Base-by-base conservation (phyloP, 2,113 vertebrate species). In the Calypte anna region DNA sequence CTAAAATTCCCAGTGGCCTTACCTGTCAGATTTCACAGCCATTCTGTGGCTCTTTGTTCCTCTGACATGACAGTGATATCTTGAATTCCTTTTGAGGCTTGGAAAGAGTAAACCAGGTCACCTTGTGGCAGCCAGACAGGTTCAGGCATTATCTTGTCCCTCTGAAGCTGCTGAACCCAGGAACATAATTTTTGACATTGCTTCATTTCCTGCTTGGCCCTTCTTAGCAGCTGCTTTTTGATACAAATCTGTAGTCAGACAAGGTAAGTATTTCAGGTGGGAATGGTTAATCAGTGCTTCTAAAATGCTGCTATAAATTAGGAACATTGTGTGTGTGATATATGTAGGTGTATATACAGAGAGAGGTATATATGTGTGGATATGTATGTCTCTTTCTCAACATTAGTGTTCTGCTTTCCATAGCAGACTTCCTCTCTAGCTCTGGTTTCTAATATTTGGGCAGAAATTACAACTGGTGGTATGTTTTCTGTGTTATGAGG, bases 161-260 rank as follows among this genome's bases (percentile, higher is more conserved):
- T 78, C 63, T 80, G 63, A 91, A 83, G 81, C 31, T 73, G 59
- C 55, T 86, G 80, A 95, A 80, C 13, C 8, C 50, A 70, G 73
- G 61, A 86, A 57, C 31, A 46, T 82, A 21, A 67, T 85, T 67
- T 93, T 86, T 74, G 64, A 62, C 12, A 23, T 82, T 40, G 8
- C 78, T 95, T 88, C 33, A 38, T 93, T 86, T 94, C 69, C 78
- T 93, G n/a, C 61, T 74, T 81, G 48, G 10, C 74, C 51, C n/a
- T n/a, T 64, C n/a, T 74, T 66, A 86, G 73, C 55, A 83, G 46
- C 59, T 77, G n/a, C n/a, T 82, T 87, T 86, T 77, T 81, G 51
- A 66, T 74, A 61, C 17, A 85, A 72, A 78, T 84, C n/a, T 70
- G 8, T 93, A 79, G 38, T 82, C 48, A 74, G 64, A 69, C 36